A percentile compares a stretch with the other conserved stretches of the same genome.
These are phyloP conservation scores for Lethrus apterus DNA, from an alignment of 1,140 invertebrate genomes.

Conservation along the genomic window DNA sequence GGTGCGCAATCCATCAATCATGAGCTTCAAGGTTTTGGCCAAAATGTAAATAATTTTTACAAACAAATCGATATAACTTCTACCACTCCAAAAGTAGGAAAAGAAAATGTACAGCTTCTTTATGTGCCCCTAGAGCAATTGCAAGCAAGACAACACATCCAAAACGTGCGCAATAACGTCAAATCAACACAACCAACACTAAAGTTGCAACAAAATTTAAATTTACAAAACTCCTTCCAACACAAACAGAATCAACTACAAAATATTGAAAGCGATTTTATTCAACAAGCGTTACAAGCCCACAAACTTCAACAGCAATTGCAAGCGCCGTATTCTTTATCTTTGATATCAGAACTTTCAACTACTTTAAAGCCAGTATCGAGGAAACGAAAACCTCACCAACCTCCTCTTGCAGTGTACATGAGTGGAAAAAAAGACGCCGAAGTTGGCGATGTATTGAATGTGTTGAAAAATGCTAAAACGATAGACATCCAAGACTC, in stretches of 20 bases:
- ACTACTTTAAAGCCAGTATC: slow-evolving; percentile 36
- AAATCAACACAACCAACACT: no score
- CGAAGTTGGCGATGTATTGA: slow-evolving; percentile 58
- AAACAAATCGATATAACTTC: slow-evolving; percentile 2
- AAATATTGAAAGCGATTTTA: slow-evolving; percentile 1
- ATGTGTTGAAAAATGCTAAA: slow-evolving; percentile 58
- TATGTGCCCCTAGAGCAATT: slow-evolving; percentile 6
- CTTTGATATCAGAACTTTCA: no score
- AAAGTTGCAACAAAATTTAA: no score
- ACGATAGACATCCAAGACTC: slow-evolving; percentile 69
- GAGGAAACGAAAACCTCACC: slow-evolving; percentile 62
- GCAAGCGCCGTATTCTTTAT: no score
- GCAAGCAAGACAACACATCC: neutral
- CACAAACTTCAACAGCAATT: slow-evolving; percentile 7
- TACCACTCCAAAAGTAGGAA: slow-evolving; percentile 1
- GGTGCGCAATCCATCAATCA: slow-evolving; percentile 1
- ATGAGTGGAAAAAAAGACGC: slow-evolving; percentile 48
- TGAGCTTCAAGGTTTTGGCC: neutral
- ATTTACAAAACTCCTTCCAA: no score
- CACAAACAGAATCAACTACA: no score
- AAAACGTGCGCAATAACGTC: no score
- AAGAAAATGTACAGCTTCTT: slow-evolving; percentile 3
- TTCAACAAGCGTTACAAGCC: slow-evolving; percentile 6
- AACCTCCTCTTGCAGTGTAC: slow-evolving; percentile 73
- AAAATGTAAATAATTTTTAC: neutral